Base-by-base conservation (phyloP, 1,140 invertebrate genomes). In the Cepaea nemoralis region DNA sequence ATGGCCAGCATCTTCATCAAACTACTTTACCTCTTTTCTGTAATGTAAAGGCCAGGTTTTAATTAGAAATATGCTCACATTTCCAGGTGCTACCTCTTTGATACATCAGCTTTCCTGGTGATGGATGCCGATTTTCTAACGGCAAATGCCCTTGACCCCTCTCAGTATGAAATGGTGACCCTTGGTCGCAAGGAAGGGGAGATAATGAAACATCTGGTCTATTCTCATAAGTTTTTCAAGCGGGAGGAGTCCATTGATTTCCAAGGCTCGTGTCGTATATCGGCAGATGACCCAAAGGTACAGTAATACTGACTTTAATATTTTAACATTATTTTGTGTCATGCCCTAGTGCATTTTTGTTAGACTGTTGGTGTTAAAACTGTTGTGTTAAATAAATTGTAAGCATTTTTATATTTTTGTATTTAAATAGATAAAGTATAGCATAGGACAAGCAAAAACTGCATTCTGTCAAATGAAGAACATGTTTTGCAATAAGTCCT, bases 141-240 rank as follows among this genome's bases (percentile, higher is more conserved):
- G 10, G 92, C 90, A 19, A 90, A 87, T 82, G 87, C 85, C 63
- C 83, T 92, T 22, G 91, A 92, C 71, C 87, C 89, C 77, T 91
- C 89, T 71, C 89, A 91, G 55, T 92, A 92, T 84, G 87, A 88
- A 45, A 85, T 88, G 48, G 90, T 92, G 3, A 91, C 91, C 27
- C 85, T 92, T 55, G 91, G 91, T 0, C 85, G 88, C 27, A 91
- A 92, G 77, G 91, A 92, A 83, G 91, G 91, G 37, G 92, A 92
- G 84, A 88, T 92, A 0, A 92, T 92, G 91, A 92, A 91, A 76
- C 91, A 92, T 74, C 87, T 92, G 3, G 91, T 92, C 45, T 92
- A 91, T 79, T 87, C 90, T 79, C 91, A 92, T 82, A 83, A 86
- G n/a, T 91, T 92, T 74, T 91, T 92, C 71, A 81, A 82, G 12